These are phyloP conservation scores for Sebastes schlegelii DNA, from an alignment of 2,113 vertebrate species.

Conservation along the genomic window DNA sequence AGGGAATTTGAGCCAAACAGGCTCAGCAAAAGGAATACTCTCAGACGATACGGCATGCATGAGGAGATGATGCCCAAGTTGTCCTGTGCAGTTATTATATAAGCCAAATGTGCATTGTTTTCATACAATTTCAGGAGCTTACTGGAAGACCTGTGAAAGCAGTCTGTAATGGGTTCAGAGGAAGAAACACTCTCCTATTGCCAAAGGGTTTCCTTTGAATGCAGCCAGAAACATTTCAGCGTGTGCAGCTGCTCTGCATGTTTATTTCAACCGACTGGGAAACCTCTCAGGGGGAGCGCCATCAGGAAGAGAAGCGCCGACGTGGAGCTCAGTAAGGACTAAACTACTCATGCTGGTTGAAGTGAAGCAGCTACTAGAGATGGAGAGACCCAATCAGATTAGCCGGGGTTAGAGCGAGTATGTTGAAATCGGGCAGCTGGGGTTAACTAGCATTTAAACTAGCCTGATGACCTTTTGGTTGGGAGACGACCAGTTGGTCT, in stretches of 20 bases:
- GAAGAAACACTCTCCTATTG: slow-evolving; percentile 41
- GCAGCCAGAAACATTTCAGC: slow-evolving; percentile 44
- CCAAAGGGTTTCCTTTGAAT: slow-evolving; percentile 52
- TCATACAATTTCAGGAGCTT: slow-evolving; percentile 37
- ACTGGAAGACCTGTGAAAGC: slow-evolving; percentile 48
- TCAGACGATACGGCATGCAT: neutral
- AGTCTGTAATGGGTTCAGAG: slow-evolving; percentile 42
- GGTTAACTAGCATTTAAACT: slow-evolving; percentile 58
- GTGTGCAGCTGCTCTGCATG: slow-evolving; percentile 38
- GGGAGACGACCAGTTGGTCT: slow-evolving; percentile 59
- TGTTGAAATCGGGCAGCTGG: slow-evolving; percentile 2
- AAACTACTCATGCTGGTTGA: slow-evolving; percentile 20
- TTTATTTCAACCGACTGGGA: slow-evolving; percentile 51
- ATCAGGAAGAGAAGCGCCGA: slow-evolving; percentile 9
- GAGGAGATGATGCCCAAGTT: slow-evolving; percentile 17
- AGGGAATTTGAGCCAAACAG: slow-evolving; percentile 30
- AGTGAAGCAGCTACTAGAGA: slow-evolving; percentile 13
- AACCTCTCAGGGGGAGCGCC: slow-evolving; percentile 29
- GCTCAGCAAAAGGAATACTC: slow-evolving; percentile 14
- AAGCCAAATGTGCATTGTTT: slow-evolving; percentile 32
- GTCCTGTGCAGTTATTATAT: slow-evolving; percentile 25
- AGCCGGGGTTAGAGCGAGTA: slow-evolving; percentile 13
- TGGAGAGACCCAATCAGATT: slow-evolving; percentile 49
- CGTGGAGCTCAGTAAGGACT: slow-evolving; percentile 15
- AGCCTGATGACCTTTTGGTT: slow-evolving; percentile 56